Evolutionary conservation across 2,888 invertebrate species (phyloP).

Genomic region (Globia sparganii): DNA sequence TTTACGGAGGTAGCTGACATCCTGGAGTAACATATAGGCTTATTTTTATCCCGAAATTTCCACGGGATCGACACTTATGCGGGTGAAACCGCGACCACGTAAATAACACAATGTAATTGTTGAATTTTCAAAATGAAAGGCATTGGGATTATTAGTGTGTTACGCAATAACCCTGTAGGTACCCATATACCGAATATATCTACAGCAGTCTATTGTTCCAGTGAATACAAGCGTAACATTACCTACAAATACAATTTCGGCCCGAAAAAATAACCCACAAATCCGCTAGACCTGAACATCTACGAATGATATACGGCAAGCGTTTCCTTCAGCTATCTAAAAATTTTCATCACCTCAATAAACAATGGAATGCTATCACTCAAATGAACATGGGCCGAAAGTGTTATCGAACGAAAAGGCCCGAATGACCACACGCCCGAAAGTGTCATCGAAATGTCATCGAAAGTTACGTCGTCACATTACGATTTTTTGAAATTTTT

Average conservation of each 20-base stretch:
- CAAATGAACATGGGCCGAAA: no score
- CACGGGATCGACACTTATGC: no score
- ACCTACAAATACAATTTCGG: conserved; percentile 27
- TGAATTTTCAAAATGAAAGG: background rate
- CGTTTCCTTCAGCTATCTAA: conserved; percentile 35
- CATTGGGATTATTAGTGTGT: background rate
- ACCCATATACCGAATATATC: background rate
- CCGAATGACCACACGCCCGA: no score
- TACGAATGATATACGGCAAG: conserved; percentile 45
- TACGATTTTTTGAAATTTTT: no score
- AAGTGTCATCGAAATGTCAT: no score
- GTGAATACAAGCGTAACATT: conserved; percentile 4
- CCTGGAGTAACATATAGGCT: no score
- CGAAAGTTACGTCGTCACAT: no score
- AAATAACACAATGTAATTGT: background rate
- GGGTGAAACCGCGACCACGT: no score
- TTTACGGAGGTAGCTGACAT: no score
- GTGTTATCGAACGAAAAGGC: no score
- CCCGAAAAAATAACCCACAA: conserved; percentile 30
- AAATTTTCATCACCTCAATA: conserved; percentile 51
- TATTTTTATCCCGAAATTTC: no score
- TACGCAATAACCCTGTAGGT: background rate
- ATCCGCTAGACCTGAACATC: conserved; percentile 44
- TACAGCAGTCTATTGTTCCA: background rate
- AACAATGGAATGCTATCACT: conserved; percentile 65